Percentiles rank a stretch among this genome's conserved stretches.
These are phyloP conservation scores for Urocolius indicus DNA, from an alignment of 2,113 vertebrate species.

Conservation along the genomic window DNA sequence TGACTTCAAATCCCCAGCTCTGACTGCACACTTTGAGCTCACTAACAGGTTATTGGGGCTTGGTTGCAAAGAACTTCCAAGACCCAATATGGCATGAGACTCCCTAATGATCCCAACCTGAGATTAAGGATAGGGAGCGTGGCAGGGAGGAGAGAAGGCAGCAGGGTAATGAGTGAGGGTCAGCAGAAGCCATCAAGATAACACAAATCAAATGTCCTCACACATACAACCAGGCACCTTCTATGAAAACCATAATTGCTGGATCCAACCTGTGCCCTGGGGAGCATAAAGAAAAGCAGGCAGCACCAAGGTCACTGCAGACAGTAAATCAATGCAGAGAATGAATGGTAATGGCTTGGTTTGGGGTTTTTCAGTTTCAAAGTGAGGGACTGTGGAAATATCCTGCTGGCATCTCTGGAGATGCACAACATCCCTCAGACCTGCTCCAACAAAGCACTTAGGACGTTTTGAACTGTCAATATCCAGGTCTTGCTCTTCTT, in stretches of 20 bases:
- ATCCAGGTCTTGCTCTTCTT: not conserved
- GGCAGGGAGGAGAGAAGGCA: not conserved
- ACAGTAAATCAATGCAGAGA: conserved; percentile 45
- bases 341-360: not conserved
- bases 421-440: not conserved
- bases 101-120: rapidly evolving
- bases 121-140: rapidly evolving
- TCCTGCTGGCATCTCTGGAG: not conserved
- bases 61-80: not conserved
- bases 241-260: conserved; percentile 1
- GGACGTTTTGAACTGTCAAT: not conserved
- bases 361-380: not conserved
- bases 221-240: not conserved
- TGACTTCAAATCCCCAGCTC: not conserved
- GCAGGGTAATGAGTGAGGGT: not conserved
- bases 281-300: not conserved
- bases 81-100: not conserved
- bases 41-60: not conserved
- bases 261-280: not conserved
- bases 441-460: conserved; percentile 16
- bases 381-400: not conserved
- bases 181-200: not conserved
- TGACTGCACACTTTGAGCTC: not conserved
- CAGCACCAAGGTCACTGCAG: conserved; percentile 51
- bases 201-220: not conserved